Evolutionary conservation across 2,888 invertebrate species (phyloP).

Genomic region (Callimorpha dominula): DNA sequence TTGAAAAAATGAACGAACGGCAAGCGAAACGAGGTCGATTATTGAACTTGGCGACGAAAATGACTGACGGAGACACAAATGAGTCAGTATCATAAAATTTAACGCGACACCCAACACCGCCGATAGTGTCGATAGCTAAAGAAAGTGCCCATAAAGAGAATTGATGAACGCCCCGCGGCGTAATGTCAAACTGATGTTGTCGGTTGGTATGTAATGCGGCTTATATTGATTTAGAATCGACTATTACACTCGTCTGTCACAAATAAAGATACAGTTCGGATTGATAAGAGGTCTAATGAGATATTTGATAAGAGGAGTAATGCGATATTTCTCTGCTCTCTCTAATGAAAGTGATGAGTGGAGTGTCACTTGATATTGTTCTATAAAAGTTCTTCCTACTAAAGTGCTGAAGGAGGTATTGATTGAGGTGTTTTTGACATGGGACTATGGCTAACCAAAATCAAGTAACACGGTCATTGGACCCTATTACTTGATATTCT

Average conservation of each 20-base stretch:
- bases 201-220: slow-evolving; percentile 56
- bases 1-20: slow-evolving; percentile 47
- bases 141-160: slow-evolving; percentile 82
- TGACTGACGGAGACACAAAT: slow-evolving; percentile 77
- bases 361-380: neutral
- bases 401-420: neutral
- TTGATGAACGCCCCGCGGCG: slow-evolving; percentile 72
- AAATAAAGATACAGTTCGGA: slow-evolving; percentile 42
- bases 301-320: slow-evolving; percentile 28
- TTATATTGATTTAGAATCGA: slow-evolving; percentile 61
- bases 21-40: slow-evolving; percentile 47
- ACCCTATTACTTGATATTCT: too few species aligned
- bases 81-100: slow-evolving; percentile 82
- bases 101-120: slow-evolving; percentile 71
- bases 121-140: slow-evolving; percentile 80
- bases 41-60: slow-evolving; percentile 61
- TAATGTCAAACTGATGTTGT: slow-evolving; percentile 57
- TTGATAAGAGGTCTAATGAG: slow-evolving; percentile 45
- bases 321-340: slow-evolving; percentile 33
- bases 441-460: neutral
- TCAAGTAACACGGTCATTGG: too few species aligned
- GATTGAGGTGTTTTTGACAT: neutral
- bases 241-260: slow-evolving; percentile 44
- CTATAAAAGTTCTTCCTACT: neutral
- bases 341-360: neutral